phyloP scores from a whole-genome alignment of 2,797 vertebrate species.

The Cuculus canorus region DNA sequence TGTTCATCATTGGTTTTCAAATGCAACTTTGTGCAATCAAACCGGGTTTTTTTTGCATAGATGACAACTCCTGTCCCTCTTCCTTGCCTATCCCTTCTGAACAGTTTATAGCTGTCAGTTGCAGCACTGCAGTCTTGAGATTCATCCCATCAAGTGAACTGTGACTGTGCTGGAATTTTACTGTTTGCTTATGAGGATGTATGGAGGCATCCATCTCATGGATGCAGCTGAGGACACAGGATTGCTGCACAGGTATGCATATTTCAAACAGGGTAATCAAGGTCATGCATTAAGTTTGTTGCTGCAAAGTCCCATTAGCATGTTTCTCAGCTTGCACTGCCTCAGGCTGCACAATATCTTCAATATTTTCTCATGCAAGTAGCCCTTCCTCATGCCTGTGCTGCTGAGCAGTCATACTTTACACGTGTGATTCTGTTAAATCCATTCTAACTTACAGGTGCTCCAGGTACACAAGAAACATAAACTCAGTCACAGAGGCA shows the following conservation, averaged over 20 bases:
- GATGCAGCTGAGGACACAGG: neutral
- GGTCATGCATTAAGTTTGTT: neutral
- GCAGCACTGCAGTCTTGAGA: neutral
- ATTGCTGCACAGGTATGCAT: accelerated
- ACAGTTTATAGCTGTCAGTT: neutral
- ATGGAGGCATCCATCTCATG: neutral
- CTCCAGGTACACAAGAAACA: neutral
- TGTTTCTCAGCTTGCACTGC: neutral
- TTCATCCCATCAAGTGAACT: neutral
- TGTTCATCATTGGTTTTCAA: neutral
- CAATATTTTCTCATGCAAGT: neutral
- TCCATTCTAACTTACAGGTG: neutral
- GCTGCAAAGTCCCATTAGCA: neutral
- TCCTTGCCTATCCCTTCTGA: neutral
- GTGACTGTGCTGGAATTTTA: neutral
- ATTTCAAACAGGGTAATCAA: neutral
- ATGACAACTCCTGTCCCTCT: no score
- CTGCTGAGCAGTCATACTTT: neutral
- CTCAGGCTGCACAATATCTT: neutral
- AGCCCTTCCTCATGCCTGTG: neutral
- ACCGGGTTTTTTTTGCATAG: accelerated
- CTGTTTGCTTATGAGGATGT: neutral
- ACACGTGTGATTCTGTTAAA: neutral
- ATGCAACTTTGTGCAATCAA: neutral
- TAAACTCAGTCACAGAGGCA: neutral